Conservation (phyloP, 2,113 vertebrate genomes). For the Origma solitaria region DNA sequence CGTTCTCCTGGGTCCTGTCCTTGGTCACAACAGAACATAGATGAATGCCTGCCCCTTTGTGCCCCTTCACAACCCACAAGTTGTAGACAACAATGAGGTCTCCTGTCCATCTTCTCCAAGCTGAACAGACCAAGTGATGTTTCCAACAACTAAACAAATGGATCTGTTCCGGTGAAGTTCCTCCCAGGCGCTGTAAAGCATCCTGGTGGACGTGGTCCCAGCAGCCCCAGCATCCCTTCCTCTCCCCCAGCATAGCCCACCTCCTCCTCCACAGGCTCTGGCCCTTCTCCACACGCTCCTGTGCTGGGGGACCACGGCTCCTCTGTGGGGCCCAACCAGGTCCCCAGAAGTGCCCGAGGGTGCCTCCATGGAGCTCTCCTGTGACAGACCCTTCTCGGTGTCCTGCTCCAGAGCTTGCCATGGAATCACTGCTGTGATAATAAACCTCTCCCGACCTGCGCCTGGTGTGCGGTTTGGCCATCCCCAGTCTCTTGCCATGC, state of each 20-base stretch:
- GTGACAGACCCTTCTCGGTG: rapidly evolving
- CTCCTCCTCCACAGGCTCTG: neutral
- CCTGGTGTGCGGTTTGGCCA: rapidly evolving
- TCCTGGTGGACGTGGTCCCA: rapidly evolving
- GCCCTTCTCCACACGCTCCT: rapidly evolving
- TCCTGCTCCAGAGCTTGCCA: rapidly evolving
- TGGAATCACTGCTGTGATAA: rapidly evolving
- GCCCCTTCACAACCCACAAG: neutral
- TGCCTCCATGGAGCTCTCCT: neutral
- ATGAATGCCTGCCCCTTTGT: neutral
- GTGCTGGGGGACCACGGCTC: rapidly evolving
- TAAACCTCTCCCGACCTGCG: neutral
- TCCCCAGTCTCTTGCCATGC: rapidly evolving
- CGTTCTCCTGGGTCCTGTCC: neutral
- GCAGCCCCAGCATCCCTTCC: neutral
- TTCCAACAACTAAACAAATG: neutral
- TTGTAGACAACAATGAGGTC: too few relatives aligned
- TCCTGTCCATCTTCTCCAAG: neutral
- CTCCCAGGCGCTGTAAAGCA: rapidly evolving
- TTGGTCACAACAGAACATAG: neutral
- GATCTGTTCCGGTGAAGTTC: rapidly evolving
- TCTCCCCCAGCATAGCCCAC: neutral
- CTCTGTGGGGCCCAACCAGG: rapidly evolving
- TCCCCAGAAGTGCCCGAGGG: rapidly evolving
- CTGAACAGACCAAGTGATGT: neutral